A percentile compares a stretch with the other conserved stretches of the same genome.
These are phyloP conservation scores for Neodon shergylaensis DNA, from an alignment of 2,113 vertebrate genomes.

Conservation along the genomic window DNA sequence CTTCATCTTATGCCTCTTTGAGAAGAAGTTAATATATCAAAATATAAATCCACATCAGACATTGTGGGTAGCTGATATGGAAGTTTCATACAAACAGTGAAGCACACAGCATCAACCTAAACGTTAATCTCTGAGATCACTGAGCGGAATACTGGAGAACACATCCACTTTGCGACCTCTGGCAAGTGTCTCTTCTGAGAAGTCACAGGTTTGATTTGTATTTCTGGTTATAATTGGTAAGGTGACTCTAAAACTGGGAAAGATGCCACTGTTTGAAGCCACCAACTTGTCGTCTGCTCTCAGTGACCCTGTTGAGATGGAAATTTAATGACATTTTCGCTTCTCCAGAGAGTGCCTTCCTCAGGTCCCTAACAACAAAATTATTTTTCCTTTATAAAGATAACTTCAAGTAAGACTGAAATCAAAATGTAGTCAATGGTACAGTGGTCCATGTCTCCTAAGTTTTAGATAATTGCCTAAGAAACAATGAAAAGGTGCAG, in stretches of 20 bases:
- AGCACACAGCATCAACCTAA: neutral
- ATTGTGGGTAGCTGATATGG: neutral
- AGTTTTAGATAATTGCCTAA: neutral
- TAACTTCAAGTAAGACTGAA: neutral
- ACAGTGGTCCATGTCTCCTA: neutral
- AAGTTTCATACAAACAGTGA: neutral
- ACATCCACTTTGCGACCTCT: neutral
- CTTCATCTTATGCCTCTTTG: neutral
- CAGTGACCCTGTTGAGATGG: constrained; percentile 1
- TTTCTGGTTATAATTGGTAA: neutral
- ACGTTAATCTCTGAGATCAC: neutral
- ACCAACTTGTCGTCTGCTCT: neutral
- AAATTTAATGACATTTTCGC: neutral
- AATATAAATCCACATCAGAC: neutral
- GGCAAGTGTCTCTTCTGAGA: neutral
- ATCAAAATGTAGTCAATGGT: neutral
- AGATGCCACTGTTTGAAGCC: neutral
- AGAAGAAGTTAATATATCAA: neutral
- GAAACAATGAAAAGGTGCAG: neutral
- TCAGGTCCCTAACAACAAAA: neutral
- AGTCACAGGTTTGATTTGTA: constrained; percentile 26
- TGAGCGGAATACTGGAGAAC: neutral
- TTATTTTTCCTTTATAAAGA: constrained; percentile 4
- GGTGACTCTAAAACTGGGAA: constrained; percentile 30
- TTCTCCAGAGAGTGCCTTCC: neutral